These are phyloP conservation scores for Thyatira batis DNA, from an alignment of 2,888 invertebrate genomes.

Conservation along the genomic window DNA sequence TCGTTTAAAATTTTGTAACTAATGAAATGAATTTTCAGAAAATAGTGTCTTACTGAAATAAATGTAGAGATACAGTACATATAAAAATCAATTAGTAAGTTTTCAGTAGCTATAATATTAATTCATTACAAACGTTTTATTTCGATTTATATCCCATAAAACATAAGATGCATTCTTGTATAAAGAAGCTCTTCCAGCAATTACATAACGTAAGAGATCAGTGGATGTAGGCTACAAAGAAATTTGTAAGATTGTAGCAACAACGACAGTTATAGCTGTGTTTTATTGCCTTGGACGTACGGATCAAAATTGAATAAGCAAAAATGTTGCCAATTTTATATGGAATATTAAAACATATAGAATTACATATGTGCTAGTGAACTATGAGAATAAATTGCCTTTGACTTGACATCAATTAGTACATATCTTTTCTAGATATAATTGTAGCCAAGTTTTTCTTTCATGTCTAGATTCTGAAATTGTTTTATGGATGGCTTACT, in stretches of 20 bases:
- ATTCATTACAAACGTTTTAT: too few species aligned
- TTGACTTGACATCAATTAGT: not conserved
- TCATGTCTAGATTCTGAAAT: not conserved
- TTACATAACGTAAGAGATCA: too few species aligned
- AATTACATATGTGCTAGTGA: not conserved
- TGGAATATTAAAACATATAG: not conserved
- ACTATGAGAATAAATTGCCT: not conserved
- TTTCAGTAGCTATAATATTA: too few species aligned
- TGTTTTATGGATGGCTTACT: not conserved
- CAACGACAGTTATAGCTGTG: slow-evolving; percentile 4
- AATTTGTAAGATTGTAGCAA: slow-evolving; percentile 5
- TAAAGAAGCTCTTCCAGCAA: too few species aligned
- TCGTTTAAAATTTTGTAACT: too few species aligned
- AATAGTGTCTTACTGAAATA: too few species aligned
- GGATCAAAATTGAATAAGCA: slow-evolving; percentile 6
- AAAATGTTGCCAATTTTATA: not conserved
- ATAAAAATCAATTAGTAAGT: too few species aligned
- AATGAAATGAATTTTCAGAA: too few species aligned
- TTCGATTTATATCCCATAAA: too few species aligned
- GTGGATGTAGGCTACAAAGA: not conserved
- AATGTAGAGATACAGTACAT: too few species aligned
- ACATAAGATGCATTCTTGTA: too few species aligned
- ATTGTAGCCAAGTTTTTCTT: not conserved
- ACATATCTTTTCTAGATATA: too few species aligned
- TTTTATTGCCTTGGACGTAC: slow-evolving; percentile 4